phyloP scores from a whole-genome alignment of 2,888 invertebrate genomes.

The Harpalus rufipes region DNA sequence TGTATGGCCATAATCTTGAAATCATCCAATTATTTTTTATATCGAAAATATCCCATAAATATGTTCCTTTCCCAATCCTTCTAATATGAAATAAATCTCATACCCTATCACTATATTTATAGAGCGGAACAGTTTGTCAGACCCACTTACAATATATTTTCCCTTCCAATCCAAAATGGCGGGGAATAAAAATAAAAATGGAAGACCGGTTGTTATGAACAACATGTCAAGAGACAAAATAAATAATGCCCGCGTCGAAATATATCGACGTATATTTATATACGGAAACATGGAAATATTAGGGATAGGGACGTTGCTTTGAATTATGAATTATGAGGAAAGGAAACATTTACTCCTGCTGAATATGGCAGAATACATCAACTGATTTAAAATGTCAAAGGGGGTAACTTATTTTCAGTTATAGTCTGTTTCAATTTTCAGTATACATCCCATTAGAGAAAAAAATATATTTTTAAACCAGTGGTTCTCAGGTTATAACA shows the following conservation, averaged over 20 bases:
- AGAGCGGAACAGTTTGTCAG: not conserved
- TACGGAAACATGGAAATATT: not conserved
- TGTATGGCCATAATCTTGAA: too few species aligned
- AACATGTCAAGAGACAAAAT: not conserved
- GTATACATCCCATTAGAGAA: too few species aligned
- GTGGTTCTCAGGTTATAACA: too few species aligned
- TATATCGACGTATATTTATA: not conserved
- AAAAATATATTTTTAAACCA: too few species aligned
- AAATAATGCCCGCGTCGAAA: not conserved
- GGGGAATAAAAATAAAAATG: not conserved
- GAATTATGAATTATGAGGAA: not conserved
- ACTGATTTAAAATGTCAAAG: too few species aligned
- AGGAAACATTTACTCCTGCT: too few species aligned
- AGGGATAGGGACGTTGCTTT: not conserved
- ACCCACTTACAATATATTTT: not conserved
- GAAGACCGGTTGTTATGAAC: not conserved
- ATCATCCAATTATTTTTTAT: too few species aligned
- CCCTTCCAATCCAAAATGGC: not conserved
- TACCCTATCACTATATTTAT: not conserved
- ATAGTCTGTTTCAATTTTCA: too few species aligned
- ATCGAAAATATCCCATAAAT: too few species aligned
- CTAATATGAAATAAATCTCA: constrained; percentile 7
- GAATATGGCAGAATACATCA: too few species aligned
- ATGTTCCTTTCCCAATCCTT: too few species aligned
- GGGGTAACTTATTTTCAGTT: too few species aligned